These are phyloP conservation scores for Oxytorus armatus DNA, from an alignment of 2,888 invertebrate species.

Conservation along the genomic window DNA sequence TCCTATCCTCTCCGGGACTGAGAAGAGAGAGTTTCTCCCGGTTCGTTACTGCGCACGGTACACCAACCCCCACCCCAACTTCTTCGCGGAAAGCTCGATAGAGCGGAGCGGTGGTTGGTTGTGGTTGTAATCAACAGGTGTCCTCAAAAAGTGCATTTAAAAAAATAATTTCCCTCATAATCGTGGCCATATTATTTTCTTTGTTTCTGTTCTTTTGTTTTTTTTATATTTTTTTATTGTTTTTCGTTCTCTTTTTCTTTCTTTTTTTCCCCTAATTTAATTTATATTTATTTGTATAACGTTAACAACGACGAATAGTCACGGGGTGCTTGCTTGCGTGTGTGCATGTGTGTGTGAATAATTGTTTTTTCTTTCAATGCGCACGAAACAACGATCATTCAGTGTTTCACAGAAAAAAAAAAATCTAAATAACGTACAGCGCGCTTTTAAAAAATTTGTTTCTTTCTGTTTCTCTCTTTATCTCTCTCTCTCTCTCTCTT, in stretches of 20 bases:
- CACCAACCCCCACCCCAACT: constrained; percentile 40
- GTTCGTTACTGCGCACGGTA: constrained; percentile 63
- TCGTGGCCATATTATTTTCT: constrained; percentile 4
- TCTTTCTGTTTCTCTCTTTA: constrained; percentile 21
- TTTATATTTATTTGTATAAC: background rate
- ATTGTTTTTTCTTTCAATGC: constrained; percentile 38
- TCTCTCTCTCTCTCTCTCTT: background rate
- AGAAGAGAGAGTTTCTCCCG: constrained; percentile 37
- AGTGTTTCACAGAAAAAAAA: constrained; percentile 29
- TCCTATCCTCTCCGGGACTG: constrained; percentile 13
- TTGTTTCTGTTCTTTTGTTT: constrained; percentile 2
- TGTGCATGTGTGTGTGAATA: constrained; percentile 28
- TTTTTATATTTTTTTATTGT: background rate
- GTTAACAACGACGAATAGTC: background rate
- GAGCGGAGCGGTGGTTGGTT: no score
- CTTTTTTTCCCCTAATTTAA: background rate
- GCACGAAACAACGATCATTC: constrained; percentile 64
- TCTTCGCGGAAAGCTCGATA: constrained; percentile 65
- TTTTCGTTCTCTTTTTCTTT: no score
- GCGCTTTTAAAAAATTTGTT: no score
- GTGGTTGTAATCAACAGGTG: constrained; percentile 73
- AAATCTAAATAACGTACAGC: constrained; percentile 39
- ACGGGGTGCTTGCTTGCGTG: background rate
- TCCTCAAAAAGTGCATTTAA: constrained; percentile 71
- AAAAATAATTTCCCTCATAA: constrained; percentile 68